phyloP scores from a whole-genome alignment of 2,113 vertebrate species.

The Elephas maximus region DNA sequence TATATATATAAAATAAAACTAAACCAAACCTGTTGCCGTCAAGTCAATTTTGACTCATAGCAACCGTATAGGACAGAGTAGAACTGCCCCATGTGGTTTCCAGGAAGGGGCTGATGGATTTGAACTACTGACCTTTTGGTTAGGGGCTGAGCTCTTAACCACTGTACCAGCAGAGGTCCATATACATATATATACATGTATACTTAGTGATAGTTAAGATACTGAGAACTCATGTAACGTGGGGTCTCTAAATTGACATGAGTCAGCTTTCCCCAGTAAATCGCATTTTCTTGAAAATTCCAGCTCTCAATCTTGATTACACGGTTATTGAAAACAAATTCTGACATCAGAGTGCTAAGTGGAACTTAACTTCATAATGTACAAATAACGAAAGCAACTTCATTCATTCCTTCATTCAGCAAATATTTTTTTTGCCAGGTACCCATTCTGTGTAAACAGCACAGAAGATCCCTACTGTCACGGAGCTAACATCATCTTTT shows the following conservation, averaged over 20 bases:
- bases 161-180: no score
- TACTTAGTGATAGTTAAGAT: background rate
- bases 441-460: background rate
- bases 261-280: background rate
- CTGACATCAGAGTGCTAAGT: background rate
- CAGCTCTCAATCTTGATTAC: background rate
- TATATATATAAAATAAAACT: no score
- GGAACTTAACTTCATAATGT: background rate
- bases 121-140: no score
- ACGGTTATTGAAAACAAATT: background rate
- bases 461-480: background rate
- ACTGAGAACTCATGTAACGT: background rate
- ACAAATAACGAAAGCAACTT: background rate
- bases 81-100: no score
- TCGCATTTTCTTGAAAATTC: conserved; percentile 27
- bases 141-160: no score
- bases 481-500: background rate
- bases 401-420: background rate
- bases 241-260: background rate
- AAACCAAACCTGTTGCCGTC: no score
- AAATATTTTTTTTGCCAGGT: background rate
- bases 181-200: no score
- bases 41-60: no score
- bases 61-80: no score
- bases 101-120: no score